phyloP scores from a whole-genome alignment of 2,888 invertebrate species.

The Nasonovia ribisnigri region DNA sequence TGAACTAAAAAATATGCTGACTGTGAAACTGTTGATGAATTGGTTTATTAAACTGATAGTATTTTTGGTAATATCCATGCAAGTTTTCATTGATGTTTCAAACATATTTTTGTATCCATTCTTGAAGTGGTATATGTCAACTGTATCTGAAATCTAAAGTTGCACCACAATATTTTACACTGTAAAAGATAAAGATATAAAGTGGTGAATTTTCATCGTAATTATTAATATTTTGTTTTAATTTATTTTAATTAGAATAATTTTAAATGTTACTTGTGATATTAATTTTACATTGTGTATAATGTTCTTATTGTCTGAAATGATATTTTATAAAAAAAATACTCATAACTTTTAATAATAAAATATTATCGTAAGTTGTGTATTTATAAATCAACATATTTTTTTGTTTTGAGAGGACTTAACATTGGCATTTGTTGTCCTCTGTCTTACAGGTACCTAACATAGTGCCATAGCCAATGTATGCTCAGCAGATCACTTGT shows the following conservation, averaged over 20 bases:
- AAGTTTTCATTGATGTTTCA: background rate
- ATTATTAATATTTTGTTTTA: background rate
- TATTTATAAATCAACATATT: background rate
- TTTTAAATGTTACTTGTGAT: background rate
- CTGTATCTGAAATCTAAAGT: background rate
- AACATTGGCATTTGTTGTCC: too few species aligned
- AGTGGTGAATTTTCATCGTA: background rate
- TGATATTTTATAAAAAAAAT: background rate
- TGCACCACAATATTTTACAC: background rate
- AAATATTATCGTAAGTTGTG: background rate
- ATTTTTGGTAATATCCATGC: background rate
- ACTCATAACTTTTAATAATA: background rate
- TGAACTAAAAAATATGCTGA: background rate
- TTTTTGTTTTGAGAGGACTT: too few species aligned
- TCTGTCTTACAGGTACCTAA: too few species aligned
- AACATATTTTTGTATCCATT: background rate
- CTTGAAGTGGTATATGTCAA: background rate
- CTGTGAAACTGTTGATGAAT: background rate
- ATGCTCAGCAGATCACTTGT: too few species aligned
- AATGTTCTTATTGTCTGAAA: background rate
- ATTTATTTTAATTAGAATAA: background rate
- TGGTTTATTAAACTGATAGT: background rate
- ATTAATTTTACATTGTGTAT: background rate
- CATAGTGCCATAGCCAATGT: too few species aligned
- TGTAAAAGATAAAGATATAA: background rate